Percentiles rank a stretch among this genome's conserved stretches.
phyloP scores from a whole-genome alignment of 2,888 invertebrate genomes.

The Phengaris alcon region DNA sequence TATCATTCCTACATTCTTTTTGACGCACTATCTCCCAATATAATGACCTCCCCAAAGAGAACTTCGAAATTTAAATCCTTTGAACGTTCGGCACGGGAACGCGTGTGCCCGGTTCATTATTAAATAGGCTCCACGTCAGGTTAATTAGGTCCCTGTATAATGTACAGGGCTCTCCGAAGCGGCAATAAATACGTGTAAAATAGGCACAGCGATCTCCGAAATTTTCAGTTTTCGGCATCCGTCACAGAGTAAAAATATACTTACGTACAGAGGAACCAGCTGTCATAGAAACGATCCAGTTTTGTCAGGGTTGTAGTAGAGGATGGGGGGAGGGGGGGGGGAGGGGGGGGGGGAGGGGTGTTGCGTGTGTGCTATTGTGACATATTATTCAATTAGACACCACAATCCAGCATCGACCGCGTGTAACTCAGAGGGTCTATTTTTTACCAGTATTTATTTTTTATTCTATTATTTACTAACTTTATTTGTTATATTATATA shows the following conservation, averaged over 20 bases:
- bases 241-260: not conserved
- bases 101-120: constrained; percentile 38
- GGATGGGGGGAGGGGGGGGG: no score
- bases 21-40: constrained; percentile 22
- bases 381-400: no score
- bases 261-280: no score
- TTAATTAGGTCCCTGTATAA: constrained; percentile 76
- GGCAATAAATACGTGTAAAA: constrained; percentile 64
- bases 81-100: constrained; percentile 25
- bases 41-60: constrained; percentile 25
- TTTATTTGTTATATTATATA: no score
- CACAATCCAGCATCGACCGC: no score
- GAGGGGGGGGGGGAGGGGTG: no score
- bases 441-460: no score
- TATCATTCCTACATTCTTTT: constrained; percentile 4
- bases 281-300: no score
- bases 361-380: no score
- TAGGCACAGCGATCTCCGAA: constrained; percentile 61
- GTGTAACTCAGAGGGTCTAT: no score
- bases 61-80: constrained; percentile 26
- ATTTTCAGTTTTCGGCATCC: constrained; percentile 75
- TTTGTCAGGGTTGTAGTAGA: no score
- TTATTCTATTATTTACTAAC: no score
- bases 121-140: constrained; percentile 49
- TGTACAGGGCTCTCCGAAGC: constrained; percentile 71